Evolutionary conservation across 2,888 invertebrate genomes (phyloP).

Genomic region (Atethmia centrago): DNA sequence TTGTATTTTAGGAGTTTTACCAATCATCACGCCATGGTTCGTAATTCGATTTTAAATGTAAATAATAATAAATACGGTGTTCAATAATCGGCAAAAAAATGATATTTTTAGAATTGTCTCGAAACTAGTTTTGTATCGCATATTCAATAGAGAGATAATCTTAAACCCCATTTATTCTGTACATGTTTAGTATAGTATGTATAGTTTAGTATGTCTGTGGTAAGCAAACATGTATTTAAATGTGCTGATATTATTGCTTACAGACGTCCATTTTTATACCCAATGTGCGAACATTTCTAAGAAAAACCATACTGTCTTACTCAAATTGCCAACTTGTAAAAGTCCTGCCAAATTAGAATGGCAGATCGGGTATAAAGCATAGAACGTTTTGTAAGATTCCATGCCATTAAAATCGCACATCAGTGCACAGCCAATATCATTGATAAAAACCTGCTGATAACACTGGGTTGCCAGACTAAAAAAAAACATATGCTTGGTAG

Average conservation of each 20-base stretch:
- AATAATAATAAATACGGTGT: slow-evolving; percentile 78
- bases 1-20: slow-evolving; percentile 48
- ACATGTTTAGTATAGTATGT: slow-evolving; percentile 67
- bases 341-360: slow-evolving; percentile 24
- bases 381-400: slow-evolving; percentile 20
- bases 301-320: slow-evolving; percentile 5
- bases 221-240: slow-evolving; percentile 56
- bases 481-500: slow-evolving; percentile 47
- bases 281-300: slow-evolving; percentile 26
- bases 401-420: slow-evolving; percentile 29
- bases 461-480: slow-evolving; percentile 59
- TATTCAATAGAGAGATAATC: slow-evolving; percentile 72
- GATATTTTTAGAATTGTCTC: slow-evolving; percentile 73
- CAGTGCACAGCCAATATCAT: slow-evolving; percentile 39
- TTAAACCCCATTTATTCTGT: slow-evolving; percentile 76
- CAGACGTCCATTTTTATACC: slow-evolving; percentile 27
- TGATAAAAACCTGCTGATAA: slow-evolving; percentile 15
- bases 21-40: slow-evolving; percentile 49
- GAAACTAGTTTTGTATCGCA: slow-evolving; percentile 80
- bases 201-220: slow-evolving; percentile 66
- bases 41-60: slow-evolving; percentile 70
- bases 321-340: slow-evolving; percentile 20
- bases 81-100: slow-evolving; percentile 74
- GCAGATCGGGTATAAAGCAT: slow-evolving; percentile 15
- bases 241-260: slow-evolving; percentile 43